Conservation (phyloP, 2,113 vertebrate species). For the Stegostoma tigrinum region DNA sequence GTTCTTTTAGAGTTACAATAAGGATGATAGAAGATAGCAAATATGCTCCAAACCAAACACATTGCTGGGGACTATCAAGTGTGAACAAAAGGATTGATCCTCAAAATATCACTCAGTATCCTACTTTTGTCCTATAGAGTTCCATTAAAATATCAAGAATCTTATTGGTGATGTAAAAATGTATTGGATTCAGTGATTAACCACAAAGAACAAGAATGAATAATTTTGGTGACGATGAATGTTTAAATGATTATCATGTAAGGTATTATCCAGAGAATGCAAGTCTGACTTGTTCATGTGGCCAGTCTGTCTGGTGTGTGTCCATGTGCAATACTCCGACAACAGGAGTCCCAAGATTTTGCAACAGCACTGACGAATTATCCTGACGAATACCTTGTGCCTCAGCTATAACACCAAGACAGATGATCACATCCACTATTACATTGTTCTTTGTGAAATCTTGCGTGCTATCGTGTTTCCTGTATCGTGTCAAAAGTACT, state of each 20-base stretch:
- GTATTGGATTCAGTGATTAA: not conserved
- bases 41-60: not conserved
- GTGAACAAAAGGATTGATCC: not conserved
- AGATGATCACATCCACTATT: not conserved
- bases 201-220: no score
- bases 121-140: not conserved
- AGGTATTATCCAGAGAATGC: not conserved
- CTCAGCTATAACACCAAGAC: not conserved
- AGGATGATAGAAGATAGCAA: not conserved
- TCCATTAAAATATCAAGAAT: not conserved
- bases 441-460: not conserved
- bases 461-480: not conserved
- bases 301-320: not conserved
- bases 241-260: not conserved
- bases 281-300: not conserved
- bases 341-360: not conserved
- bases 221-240: no score
- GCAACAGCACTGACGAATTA: not conserved
- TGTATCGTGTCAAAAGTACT: not conserved
- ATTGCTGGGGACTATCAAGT: not conserved
- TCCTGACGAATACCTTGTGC: not conserved
- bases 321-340: not conserved
- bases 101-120: not conserved
- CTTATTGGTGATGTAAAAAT: not conserved
- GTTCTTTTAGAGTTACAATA: not conserved